These are phyloP conservation scores for Flabesymbios commensalis DNA, from an alignment of 2,888 invertebrate species.

Conservation along the genomic window DNA sequence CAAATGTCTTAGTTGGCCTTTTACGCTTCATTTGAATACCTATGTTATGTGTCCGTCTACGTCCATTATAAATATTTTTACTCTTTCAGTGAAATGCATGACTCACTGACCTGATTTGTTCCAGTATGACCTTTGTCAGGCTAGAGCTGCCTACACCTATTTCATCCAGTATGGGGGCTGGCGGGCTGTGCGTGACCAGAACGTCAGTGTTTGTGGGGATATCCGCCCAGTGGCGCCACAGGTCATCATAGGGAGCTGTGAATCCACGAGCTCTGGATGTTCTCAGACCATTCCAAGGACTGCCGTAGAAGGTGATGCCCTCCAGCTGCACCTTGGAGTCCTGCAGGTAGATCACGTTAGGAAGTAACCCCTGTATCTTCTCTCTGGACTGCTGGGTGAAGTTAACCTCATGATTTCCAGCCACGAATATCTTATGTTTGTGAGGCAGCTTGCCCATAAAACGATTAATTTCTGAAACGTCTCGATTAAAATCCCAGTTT, in stretches of 20 bases:
- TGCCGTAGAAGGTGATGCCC: conserved; percentile 52
- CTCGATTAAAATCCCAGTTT: conserved; percentile 27
- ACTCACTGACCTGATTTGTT: too few relatives aligned
- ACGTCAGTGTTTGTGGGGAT: conserved; percentile 49
- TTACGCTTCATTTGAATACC: too few relatives aligned
- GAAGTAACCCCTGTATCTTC: conserved; percentile 38
- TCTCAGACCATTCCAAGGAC: conserved; percentile 46
- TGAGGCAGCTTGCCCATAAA: conserved; percentile 48
- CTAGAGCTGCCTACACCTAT: too few relatives aligned
- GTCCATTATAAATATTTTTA: too few relatives aligned
- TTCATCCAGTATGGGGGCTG: conserved; percentile 45
- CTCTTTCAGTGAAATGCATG: too few relatives aligned
- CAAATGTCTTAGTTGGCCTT: too few relatives aligned
- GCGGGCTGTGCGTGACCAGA: conserved; percentile 50
- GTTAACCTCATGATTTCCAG: conserved; percentile 52
- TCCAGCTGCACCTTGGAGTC: conserved; percentile 41
- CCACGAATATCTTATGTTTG: conserved; percentile 50
- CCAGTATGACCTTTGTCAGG: too few relatives aligned
- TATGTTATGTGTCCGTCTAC: too few relatives aligned
- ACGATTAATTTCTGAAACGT: conserved; percentile 27
- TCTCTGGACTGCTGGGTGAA: conserved; percentile 33
- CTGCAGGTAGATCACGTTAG: conserved; percentile 47
- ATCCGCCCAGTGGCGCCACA: conserved; percentile 41
- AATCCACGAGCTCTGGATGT: conserved; percentile 44
- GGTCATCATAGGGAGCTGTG: conserved; percentile 30